phyloP scores from a whole-genome alignment of 2,888 invertebrate genomes.

The Meteorus colon region DNA sequence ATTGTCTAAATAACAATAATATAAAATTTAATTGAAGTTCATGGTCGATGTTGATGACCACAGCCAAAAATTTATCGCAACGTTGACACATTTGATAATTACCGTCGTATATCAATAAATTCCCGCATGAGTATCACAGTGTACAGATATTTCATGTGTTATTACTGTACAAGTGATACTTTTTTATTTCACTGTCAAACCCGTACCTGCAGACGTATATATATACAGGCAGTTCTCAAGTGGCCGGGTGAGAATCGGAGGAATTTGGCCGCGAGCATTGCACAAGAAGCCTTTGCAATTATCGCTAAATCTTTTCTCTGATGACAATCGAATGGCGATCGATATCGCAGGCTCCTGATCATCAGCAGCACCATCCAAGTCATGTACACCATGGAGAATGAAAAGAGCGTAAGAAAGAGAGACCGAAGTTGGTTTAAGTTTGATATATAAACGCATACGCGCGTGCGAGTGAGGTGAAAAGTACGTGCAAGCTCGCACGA shows the following conservation, averaged over 20 bases:
- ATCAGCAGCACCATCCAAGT: conserved; percentile 15
- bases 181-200: no score
- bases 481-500: conserved; percentile 22
- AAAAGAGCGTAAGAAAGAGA: neutral
- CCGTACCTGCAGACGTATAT: no score
- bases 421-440: neutral
- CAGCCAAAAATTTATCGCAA: no score
- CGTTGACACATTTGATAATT: no score
- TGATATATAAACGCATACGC: neutral
- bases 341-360: conserved; percentile 13
- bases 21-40: no score
- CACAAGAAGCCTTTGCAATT: conserved; percentile 26
- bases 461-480: neutral
- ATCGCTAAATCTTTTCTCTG: conserved; percentile 27
- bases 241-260: neutral
- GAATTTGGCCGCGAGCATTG: conserved; percentile 16
- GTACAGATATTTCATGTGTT: no score
- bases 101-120: no score
- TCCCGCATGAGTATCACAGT: no score
- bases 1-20: no score
- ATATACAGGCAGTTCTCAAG: no score
- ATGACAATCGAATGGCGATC: conserved; percentile 25
- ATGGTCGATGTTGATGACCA: no score
- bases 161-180: no score
- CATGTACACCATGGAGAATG: neutral